Evolutionary conservation across 2,113 vertebrate genomes (phyloP).

Genomic region (Onychostruthus taczanowskii): DNA sequence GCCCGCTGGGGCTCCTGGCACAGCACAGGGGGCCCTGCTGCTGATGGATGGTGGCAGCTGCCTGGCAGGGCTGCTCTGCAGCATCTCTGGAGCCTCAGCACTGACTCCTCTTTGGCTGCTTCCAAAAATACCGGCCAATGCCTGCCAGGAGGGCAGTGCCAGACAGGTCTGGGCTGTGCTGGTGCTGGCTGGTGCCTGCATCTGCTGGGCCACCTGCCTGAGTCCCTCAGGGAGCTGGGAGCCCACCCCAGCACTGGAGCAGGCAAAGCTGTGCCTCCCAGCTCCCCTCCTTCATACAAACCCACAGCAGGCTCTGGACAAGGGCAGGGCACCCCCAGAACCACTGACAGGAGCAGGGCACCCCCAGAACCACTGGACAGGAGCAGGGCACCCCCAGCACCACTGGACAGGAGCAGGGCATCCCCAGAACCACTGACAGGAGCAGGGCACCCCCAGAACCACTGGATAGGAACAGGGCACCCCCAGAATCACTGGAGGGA

Average conservation of each 20-base stretch:
- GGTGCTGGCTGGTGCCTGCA: not conserved
- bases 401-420: not conserved
- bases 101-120: not conserved
- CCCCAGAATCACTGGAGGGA: too few relatives aligned
- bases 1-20: not conserved
- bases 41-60: not conserved
- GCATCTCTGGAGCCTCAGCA: not conserved
- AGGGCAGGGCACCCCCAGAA: not conserved
- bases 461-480: too few relatives aligned
- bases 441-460: not conserved
- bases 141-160: not conserved
- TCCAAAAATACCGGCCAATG: not conserved
- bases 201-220: not conserved
- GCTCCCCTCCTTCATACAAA: not conserved
- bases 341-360: too few relatives aligned
- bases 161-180: not conserved
- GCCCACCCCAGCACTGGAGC: not conserved
- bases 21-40: not conserved
- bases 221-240: not conserved
- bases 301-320: rapidly evolving
- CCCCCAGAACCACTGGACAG: too few relatives aligned
- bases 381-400: too few relatives aligned
- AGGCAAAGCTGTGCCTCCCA: not conserved
- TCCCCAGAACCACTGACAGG: too few relatives aligned
- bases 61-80: not conserved